Evolutionary conservation across 2,888 invertebrate genomes (phyloP), one percentile per base, ranked within the genome.

Genomic region (Mesorhabditis sp.): DNA sequence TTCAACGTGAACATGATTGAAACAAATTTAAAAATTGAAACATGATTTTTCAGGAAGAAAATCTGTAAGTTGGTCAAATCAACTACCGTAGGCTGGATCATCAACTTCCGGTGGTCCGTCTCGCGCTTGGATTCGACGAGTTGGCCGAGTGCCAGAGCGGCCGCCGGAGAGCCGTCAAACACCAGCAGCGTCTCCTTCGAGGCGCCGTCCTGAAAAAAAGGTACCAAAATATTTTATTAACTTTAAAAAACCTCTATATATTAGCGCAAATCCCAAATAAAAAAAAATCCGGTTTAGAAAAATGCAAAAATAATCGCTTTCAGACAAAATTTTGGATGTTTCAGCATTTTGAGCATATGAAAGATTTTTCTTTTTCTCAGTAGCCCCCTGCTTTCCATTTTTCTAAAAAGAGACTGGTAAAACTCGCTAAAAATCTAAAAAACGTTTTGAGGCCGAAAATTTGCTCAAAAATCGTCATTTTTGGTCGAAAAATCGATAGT

Each of bases 171-270:
- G 43, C 79, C 82, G 58, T 76, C 77, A 62, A 71, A 81, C 4
- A 80, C 70, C 4, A 82, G 63, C 43, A 82, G 15, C 0, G 78
- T 71, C 43, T 78, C 72, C 42, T 75, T 72, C 13, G 75, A 69
- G 15, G 76, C 74, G 3, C 71, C 77, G 42, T 80, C 80, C 73
- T 76, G 61, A 68, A 63, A 41, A 66, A 65, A 4, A 1, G 45
- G n/a, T 42, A 10, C 15, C 28, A 7, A 7, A 10, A 13, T 50
- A 50, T 1, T 50, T 50, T 2, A 50, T 50, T 50, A 50, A 10
- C 50, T 50, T 62, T 6, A 62, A 13, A 28, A 50, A 50, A 50
- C 2, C n/a, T 50, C n/a, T n/a, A 13, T 10, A 50, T 13, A 50
- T 50, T 50, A 13, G n/a, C n/a, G 58, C n/a, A 50, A 50, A 50